Base-by-base conservation (phyloP, 2,888 invertebrate species). In the Hydroisotoma schaefferi region DNA sequence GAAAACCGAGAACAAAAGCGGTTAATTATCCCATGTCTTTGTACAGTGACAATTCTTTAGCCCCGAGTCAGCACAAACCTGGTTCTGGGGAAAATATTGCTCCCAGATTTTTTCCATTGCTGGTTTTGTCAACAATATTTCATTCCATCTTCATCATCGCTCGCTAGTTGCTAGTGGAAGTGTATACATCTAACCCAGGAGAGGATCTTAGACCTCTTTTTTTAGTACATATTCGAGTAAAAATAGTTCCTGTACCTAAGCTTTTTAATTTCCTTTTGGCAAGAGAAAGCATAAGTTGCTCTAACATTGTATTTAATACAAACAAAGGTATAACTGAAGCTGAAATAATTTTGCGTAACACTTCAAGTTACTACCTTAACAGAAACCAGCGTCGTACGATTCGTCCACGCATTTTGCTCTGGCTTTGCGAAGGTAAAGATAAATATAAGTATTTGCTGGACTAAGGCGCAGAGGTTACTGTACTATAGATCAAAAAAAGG, bases 401-500 rank as follows among this genome's bases (percentile, higher is more conserved):
- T n/a, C n/a, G n/a, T n/a, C n/a, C n/a, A n/a, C n/a, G n/a, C n/a
- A n/a, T n/a, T n/a, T n/a, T n/a, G n/a, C n/a, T 33, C 8, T 33
- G 33, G 33, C 33, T 33, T 33, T 33, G 6, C 8, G 33, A 15
- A 33, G 33, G 15, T 15, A 33, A 33, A 15, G 33, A 15, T 33
- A 10, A 15, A 33, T 33, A 10, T 33, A 33, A 33, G 33, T 10
- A 6, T 33, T 33, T 33, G n/a, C n/a, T n/a, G n/a, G n/a, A n/a
- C n/a, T n/a, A n/a, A n/a, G n/a, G n/a, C n/a, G 15, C 15, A 33
- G 33, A 15, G 15, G 33, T 33, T 15, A 8, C 33, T 33, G 15
- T 15, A 33, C 15, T 59, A 59, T 59, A 54, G 59, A 59, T 59
- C 48, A 54, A 53, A 55, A 55, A 52, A 55, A 57, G 62, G 62